Evolutionary conservation across 2,888 invertebrate species (phyloP).

Genomic region (Hymenopus coronatus): DNA sequence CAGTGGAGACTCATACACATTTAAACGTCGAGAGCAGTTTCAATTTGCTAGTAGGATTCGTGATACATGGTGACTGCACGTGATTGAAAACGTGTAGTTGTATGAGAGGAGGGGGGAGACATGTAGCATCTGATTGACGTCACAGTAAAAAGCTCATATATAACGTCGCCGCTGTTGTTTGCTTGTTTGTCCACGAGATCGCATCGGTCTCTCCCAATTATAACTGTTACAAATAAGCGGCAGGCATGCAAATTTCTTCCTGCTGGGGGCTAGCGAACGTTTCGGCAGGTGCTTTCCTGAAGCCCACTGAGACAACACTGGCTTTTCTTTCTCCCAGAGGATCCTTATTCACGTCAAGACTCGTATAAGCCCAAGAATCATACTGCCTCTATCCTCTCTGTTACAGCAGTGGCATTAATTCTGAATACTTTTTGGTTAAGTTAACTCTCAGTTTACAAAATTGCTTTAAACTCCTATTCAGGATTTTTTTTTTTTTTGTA

Average conservation of each 20-base stretch:
- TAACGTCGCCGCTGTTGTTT: neutral
- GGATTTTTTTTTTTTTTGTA: too few relatives aligned
- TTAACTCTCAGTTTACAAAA: too few relatives aligned
- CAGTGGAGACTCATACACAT: conserved; percentile 6
- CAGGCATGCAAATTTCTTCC: neutral
- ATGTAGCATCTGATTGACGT: conserved; percentile 12
- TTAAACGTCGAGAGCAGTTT: conserved; percentile 9
- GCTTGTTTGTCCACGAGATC: neutral
- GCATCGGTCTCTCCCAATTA: neutral
- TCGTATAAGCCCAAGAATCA: neutral
- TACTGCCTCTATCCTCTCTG: too few relatives aligned
- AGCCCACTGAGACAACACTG: neutral
- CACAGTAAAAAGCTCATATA: neutral
- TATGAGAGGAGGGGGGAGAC: neutral
- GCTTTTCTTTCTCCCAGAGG: neutral
- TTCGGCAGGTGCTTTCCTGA: neutral
- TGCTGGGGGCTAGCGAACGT: neutral
- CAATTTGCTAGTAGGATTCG: conserved; percentile 6
- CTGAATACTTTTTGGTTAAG: too few relatives aligned
- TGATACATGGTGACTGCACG: conserved; percentile 11
- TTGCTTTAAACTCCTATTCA: too few relatives aligned
- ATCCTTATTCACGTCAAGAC: neutral
- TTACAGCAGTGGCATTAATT: too few relatives aligned
- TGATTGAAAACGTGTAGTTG: neutral
- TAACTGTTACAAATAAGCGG: neutral